phyloP scores from a whole-genome alignment of 2,113 vertebrate species.

The Pygoscelis antarcticus region DNA sequence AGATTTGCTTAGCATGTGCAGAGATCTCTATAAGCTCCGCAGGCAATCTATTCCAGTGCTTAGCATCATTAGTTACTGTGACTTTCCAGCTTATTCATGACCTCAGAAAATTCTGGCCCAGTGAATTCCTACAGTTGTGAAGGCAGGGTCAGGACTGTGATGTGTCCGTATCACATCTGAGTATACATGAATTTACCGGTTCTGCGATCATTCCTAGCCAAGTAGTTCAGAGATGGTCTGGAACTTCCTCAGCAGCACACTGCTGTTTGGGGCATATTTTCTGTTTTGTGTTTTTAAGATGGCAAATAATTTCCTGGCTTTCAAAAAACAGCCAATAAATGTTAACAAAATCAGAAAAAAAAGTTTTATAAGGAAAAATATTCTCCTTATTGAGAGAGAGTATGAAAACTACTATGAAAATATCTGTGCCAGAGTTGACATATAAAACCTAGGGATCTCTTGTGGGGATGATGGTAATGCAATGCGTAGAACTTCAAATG shows the following conservation, averaged over 20 bases:
- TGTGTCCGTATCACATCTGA: not conserved
- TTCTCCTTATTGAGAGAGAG: not conserved
- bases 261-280: not conserved
- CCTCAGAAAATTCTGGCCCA: not conserved
- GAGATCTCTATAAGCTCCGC: not conserved
- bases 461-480: fast-evolving
- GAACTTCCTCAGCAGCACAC: not conserved
- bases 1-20: not conserved
- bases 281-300: not conserved
- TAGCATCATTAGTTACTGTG: not conserved
- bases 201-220: not conserved
- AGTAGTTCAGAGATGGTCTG: not conserved
- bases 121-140: not conserved
- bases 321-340: not conserved
- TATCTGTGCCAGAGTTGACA: not conserved
- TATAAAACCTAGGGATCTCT: not conserved
- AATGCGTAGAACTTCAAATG: not conserved
- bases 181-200: not conserved
- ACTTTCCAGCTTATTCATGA: not conserved
- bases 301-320: not conserved
- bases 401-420: not conserved
- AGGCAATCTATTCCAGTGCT: not conserved
- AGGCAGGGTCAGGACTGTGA: not conserved
- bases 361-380: not conserved
- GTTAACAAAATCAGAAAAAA: not conserved